Evolutionary conservation across 2,888 invertebrate genomes (phyloP), one percentile per base, ranked within the genome.

Genomic region (Desoria tigrina): DNA sequence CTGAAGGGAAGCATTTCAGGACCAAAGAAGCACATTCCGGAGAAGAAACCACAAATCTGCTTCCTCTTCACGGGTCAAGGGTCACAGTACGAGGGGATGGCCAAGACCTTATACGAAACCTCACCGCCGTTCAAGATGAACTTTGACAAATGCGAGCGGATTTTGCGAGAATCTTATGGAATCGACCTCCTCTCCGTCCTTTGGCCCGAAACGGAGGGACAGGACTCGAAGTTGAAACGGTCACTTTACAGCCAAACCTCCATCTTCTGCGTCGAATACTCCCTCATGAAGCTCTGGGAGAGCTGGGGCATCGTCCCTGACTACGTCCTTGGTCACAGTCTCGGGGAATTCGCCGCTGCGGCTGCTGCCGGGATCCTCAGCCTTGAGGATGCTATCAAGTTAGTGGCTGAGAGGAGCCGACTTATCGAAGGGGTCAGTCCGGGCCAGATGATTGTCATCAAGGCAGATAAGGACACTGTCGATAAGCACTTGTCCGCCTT

Each of bases 281-380:
- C 39, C 18, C 21, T 63, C 16, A 18, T 42, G 7, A 26, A 63
- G 26, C 39, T 63, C 9, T 58, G 57, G 58, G 37, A 57, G 26
- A 26, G 28, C 11, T 58, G 39, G 24, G 63, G 63, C 24, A 49
- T 63, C 26, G 4, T 16, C 9, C 58, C 63, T 37, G 42, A 60
- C 59, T 37, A 49, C 4, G 71, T 71, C 4, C 21, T 73, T 1
- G 71, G 71, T 9, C 71, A 71, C 49, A 65, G 65, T 21, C 50
- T 71, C 4, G 73, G 70, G 21, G 70, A 70, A 62, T 73, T 71
- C 32, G 63, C 68, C 16, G 70, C 70, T 14, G 53, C 66, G 0
- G 65, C 66, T 9, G 50, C 58, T 11, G 65, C 68, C 1, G 67
- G 67, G 11, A 56, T 73, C 2, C 16, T 73, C 16, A 24, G 42